Evolutionary conservation across 30 jellyfish, hydroid and myxozoan species (phyloP).

Genomic region (Hydractinia echinata): DNA sequence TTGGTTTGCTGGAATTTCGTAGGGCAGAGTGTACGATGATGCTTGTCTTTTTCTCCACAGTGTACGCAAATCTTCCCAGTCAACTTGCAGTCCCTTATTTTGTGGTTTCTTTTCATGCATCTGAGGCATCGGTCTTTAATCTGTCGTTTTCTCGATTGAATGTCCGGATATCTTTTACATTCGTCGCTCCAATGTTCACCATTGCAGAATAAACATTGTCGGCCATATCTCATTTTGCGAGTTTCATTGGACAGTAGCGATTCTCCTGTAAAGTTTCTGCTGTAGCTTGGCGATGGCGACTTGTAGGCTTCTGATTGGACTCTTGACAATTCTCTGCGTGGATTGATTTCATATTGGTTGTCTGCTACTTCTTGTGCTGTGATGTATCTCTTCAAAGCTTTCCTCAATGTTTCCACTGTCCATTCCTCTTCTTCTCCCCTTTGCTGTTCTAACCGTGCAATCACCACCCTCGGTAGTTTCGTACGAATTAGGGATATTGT

Average conservation of each 20-base stretch:
- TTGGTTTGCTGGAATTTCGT: background rate
- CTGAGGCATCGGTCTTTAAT: background rate
- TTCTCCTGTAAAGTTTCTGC: too few species aligned
- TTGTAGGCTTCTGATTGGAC: background rate
- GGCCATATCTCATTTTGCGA: too few species aligned
- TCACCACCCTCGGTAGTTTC: conserved; percentile 17
- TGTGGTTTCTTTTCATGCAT: background rate
- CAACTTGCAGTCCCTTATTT: background rate
- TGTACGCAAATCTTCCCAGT: background rate
- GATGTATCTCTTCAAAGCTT: background rate
- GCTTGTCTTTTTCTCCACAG: background rate
- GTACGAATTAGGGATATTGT: background rate
- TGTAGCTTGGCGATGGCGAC: background rate
- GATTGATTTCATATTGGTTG: background rate
- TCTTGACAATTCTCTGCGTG: background rate
- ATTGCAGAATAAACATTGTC: too few species aligned
- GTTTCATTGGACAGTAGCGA: too few species aligned
- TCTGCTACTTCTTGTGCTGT: conserved; percentile 7
- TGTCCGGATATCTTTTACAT: background rate
- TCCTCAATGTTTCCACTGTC: conserved; percentile 18
- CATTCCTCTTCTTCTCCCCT: conserved; percentile 10
- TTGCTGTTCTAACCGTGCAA: background rate
- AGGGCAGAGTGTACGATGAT: conserved; percentile 31
- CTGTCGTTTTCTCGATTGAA: background rate
- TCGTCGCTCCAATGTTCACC: conserved; percentile 7